Base-by-base conservation (phyloP, 2,888 invertebrate species). In the Microctonus hyperodae region DNA sequence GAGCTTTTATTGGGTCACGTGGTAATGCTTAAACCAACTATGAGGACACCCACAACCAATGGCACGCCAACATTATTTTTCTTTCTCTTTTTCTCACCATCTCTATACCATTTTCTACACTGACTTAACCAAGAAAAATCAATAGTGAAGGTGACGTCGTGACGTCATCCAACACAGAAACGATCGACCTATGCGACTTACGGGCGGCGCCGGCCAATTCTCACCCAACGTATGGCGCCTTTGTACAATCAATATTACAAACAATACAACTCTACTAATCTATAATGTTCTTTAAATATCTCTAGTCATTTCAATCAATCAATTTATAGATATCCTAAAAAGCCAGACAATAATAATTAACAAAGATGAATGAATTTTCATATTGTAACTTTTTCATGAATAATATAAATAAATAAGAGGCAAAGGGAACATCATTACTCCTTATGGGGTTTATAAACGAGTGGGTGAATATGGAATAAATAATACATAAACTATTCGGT, bases 191-290 rank as follows among this genome's bases (percentile, higher is more conserved):
- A 78, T 76, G 79, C 78, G 78, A 79, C 78, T 77, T 20, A 67
- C 79, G 78, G 79, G 81, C 81, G 81, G 79, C 77, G 80, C 78
- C 80, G 78, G 78, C 79, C 80, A 80, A 80, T 80, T 80, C 76
- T 75, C 72, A 73, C 70, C 63, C 31, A 59, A 72, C 64, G 57
- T 44, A 44, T 4, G 64, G 73, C 73, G 74, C 56, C 58, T 59
- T 33, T 33, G 5, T 20, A 62, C 77, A 81, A 81, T 81, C 80
- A 79, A 81, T 80, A 80, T 79, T 71, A 74, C 72, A 71, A 70
- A 70, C 61, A 73, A 67, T 64, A 44, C 13, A 48, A n/a, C 44
- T 44, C 22, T 10, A 9, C 44, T 13, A 6, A 25, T 44, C 13
- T 63, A 28, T 25, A 22, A 51, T 51, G 11, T n/a, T n/a, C n/a